These are phyloP conservation scores for Apamea sordens DNA, from an alignment of 2,888 invertebrate genomes.

Conservation along the genomic window DNA sequence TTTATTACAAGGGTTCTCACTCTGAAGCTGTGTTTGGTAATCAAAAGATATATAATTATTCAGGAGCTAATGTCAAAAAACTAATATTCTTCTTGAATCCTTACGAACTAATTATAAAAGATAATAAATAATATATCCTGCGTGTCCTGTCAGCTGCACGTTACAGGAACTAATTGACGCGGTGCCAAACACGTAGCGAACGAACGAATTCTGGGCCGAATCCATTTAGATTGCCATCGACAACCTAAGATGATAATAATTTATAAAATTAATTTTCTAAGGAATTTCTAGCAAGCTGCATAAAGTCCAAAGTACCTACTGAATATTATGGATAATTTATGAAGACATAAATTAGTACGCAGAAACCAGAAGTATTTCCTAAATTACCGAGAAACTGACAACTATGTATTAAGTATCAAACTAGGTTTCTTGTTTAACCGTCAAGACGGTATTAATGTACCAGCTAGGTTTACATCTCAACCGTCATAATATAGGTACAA, in stretches of 20 bases:
- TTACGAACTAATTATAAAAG: neutral
- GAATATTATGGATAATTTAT: slow-evolving; percentile 26
- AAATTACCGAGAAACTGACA: neutral
- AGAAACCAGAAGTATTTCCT: neutral
- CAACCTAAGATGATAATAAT: too few relatives aligned
- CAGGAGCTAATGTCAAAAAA: neutral
- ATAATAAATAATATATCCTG: neutral
- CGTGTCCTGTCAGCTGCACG: too few relatives aligned
- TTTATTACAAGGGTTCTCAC: neutral
- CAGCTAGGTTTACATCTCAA: neutral
- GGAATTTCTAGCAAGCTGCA: neutral
- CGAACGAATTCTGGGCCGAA: too few relatives aligned
- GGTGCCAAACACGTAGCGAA: too few relatives aligned
- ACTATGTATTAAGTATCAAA: neutral
- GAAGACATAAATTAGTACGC: neutral
- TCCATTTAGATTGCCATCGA: too few relatives aligned
- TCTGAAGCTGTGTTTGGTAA: neutral
- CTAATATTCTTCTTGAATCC: neutral
- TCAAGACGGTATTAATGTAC: neutral
- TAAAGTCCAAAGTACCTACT: neutral
- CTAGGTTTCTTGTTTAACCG: neutral
- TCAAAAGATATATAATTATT: neutral
- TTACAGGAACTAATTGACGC: too few relatives aligned
- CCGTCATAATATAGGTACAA: neutral
- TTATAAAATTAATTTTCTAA: neutral